Percentiles rank a stretch among this genome's conserved stretches.
phyloP scores from a whole-genome alignment of 2,888 invertebrate genomes.

The Cantharis flavilabris region DNA sequence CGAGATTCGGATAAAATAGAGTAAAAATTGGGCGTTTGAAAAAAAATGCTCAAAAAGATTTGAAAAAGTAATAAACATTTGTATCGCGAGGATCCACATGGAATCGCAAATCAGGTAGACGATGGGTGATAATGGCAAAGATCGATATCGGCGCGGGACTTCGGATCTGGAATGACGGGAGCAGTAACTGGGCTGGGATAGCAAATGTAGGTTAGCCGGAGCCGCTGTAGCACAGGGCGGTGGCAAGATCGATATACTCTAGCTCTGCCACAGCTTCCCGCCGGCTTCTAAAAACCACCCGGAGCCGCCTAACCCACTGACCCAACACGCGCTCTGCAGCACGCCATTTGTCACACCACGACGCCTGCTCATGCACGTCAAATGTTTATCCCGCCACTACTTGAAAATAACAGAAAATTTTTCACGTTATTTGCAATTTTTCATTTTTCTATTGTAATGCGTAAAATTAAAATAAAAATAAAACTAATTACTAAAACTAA shows the following conservation, averaged over 20 bases:
- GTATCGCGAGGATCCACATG: constrained; percentile 25
- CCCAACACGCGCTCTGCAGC: constrained; percentile 37
- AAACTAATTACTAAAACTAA: neutral
- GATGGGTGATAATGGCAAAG: constrained; percentile 36
- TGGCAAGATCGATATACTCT: constrained; percentile 40
- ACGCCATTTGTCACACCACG: constrained; percentile 28
- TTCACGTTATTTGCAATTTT: neutral
- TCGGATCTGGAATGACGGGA: constrained; percentile 37
- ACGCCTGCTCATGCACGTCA: constrained; percentile 23
- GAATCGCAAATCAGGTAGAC: constrained; percentile 37
- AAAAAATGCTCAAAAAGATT: neutral
- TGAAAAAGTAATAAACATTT: constrained; percentile 7
- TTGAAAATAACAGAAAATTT: constrained; percentile 1
- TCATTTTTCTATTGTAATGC: neutral
- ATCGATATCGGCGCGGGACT: constrained; percentile 43
- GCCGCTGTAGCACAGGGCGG: constrained; percentile 48
- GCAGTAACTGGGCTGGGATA: constrained; percentile 49
- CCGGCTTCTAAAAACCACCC: constrained; percentile 34
- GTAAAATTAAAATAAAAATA: neutral
- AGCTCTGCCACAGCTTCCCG: constrained; percentile 40
- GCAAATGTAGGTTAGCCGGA: constrained; percentile 55
- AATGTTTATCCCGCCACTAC: constrained; percentile 16
- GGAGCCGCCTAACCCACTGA: constrained; percentile 41
- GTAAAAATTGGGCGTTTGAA: neutral
- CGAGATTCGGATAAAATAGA: neutral